A percentile compares a stretch with the other conserved stretches of the same genome.
Evolutionary conservation across 2,113 vertebrate genomes (phyloP).

Genomic region (Lasiurus borealis): DNA sequence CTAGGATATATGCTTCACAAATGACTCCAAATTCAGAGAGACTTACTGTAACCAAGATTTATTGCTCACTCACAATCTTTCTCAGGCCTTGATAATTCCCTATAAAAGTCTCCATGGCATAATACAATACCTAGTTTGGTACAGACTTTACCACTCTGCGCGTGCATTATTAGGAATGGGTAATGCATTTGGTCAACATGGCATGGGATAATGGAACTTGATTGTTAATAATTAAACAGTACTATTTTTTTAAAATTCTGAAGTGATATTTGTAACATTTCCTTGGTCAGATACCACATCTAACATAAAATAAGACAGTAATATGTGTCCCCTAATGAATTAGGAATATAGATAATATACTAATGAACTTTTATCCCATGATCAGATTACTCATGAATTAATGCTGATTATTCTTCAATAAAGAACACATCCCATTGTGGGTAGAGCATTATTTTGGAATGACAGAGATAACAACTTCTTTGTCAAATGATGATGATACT

Average conservation of each 20-base stretch:
- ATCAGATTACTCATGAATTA: background rate
- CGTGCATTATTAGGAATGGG: background rate
- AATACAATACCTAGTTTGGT: background rate
- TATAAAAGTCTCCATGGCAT: background rate
- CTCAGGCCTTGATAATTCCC: background rate
- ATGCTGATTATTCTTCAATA: background rate
- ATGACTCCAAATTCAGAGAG: background rate
- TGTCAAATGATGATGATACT: background rate
- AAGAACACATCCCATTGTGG: background rate
- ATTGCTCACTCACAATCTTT: background rate
- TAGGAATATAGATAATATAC: background rate
- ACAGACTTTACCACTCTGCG: background rate
- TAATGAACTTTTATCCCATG: background rate
- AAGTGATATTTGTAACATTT: background rate
- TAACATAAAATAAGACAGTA: background rate
- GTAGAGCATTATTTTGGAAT: background rate
- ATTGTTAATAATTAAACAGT: background rate
- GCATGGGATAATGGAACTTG: background rate
- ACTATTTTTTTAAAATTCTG: background rate
- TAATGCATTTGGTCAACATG: background rate
- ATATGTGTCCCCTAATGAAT: background rate
- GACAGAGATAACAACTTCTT: background rate
- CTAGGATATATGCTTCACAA: background rate
- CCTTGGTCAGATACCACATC: background rate
- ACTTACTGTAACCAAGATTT: background rate